phyloP scores from a whole-genome alignment of 2,888 invertebrate genomes.

The Drosophila borealis region DNA sequence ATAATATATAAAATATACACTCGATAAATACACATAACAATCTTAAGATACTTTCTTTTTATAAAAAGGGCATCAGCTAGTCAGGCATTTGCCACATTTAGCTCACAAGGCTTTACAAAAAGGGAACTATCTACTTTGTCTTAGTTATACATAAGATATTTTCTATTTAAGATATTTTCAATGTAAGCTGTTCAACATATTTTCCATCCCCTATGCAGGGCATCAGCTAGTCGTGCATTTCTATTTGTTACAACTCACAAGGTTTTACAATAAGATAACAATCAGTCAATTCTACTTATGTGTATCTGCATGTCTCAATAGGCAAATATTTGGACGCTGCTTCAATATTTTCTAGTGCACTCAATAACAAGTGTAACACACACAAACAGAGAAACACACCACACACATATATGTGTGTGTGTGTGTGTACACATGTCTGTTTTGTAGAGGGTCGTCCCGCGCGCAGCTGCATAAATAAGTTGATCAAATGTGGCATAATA shows the following conservation, averaged over 20 bases:
- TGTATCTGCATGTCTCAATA: conserved; percentile 37
- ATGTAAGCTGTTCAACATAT: too few species aligned
- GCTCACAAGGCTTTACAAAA: too few species aligned
- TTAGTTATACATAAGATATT: too few species aligned
- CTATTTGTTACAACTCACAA: not conserved
- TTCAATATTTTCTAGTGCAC: conserved; percentile 74
- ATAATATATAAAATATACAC: too few species aligned
- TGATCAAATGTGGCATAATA: conserved; percentile 66
- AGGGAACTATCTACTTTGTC: too few species aligned
- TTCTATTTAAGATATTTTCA: too few species aligned
- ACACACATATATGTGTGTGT: not conserved
- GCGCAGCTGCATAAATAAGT: conserved; percentile 73
- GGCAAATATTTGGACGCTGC: conserved; percentile 69
- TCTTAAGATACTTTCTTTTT: too few species aligned
- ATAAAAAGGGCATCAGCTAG: too few species aligned
- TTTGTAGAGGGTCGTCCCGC: not conserved
- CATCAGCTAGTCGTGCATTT: not conserved
- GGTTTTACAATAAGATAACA: conserved; percentile 12
- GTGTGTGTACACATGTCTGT: not conserved
- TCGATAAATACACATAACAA: too few species aligned
- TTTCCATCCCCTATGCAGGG: not conserved
- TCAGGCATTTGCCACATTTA: too few species aligned
- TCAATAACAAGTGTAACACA: conserved; percentile 52
- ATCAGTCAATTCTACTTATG: conserved; percentile 12
- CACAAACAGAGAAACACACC: conserved; percentile 16